Conservation (phyloP, 1,140 invertebrate genomes). For the Drosophila lacteicornis region DNA sequence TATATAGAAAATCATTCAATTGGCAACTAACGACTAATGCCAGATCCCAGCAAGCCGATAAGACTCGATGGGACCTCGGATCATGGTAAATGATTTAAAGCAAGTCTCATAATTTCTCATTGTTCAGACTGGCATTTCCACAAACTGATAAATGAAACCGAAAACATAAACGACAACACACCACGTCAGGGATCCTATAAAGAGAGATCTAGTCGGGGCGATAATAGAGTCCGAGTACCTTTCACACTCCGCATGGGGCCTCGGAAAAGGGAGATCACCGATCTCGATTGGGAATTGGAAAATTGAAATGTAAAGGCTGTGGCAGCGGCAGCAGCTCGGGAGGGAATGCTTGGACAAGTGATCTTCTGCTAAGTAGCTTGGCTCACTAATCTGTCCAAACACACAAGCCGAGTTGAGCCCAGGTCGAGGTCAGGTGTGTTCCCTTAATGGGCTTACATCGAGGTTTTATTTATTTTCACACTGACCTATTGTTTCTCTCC, state of each 20-base stretch:
- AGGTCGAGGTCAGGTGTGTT: constrained; percentile 54
- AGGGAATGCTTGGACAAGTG: constrained; percentile 60
- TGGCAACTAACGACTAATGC: constrained; percentile 54
- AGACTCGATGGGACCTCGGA: constrained; percentile 20
- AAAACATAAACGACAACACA: constrained; percentile 70
- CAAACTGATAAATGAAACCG: constrained; percentile 76
- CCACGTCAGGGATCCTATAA: constrained; percentile 3
- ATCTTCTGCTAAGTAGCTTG: constrained; percentile 68
- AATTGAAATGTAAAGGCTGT: constrained; percentile 69
- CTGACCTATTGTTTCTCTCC: constrained; percentile 34
- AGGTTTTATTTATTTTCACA: constrained; percentile 40
- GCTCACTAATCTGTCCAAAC: constrained; percentile 72
- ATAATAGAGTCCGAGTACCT: constrained; percentile 58
- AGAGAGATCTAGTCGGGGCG: constrained; percentile 70
- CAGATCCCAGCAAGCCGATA: constrained; percentile 54
- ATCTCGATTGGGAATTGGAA: constrained; percentile 43
- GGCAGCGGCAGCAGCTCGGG: background rate
- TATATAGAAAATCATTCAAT: constrained; percentile 70
- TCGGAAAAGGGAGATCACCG: constrained; percentile 9
- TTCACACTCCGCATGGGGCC: constrained; percentile 80
- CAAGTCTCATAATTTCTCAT: constrained; percentile 81
- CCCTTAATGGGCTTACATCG: constrained; percentile 52
- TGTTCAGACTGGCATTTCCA: constrained; percentile 70
- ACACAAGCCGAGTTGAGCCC: constrained; percentile 24
- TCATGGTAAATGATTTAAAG: constrained; percentile 77